Conservation (phyloP, 2,888 invertebrate species). For the Eupithecia tripunctaria region DNA sequence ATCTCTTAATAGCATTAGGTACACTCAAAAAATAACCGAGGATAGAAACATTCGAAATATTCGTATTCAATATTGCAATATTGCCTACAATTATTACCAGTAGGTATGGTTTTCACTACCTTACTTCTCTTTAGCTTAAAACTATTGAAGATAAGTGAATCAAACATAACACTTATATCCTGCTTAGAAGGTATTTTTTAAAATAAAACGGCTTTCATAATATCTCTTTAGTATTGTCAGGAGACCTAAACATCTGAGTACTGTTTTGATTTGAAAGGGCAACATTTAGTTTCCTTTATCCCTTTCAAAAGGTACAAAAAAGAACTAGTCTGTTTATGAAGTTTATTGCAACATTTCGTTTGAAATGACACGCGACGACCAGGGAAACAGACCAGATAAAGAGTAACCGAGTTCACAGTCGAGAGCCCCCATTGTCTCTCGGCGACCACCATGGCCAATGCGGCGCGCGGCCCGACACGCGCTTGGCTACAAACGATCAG, state of each 20-base stretch:
- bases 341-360: background rate
- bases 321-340: background rate
- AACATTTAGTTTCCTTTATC: background rate
- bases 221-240: too few relatives aligned
- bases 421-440: conserved; percentile 41
- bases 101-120: too few relatives aligned
- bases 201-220: too few relatives aligned
- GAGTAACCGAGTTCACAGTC: conserved; percentile 39
- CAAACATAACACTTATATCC: too few relatives aligned
- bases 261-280: background rate
- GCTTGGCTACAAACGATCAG: conserved; percentile 34
- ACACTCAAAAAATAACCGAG: too few relatives aligned
- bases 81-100: too few relatives aligned
- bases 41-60: too few relatives aligned
- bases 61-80: too few relatives aligned
- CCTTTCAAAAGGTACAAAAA: background rate
- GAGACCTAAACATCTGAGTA: background rate
- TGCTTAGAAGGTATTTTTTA: too few relatives aligned
- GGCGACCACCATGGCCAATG: conserved; percentile 35
- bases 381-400: conserved; percentile 29
- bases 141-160: too few relatives aligned
- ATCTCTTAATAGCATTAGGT: too few relatives aligned
- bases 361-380: conserved; percentile 23
- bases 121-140: too few relatives aligned
- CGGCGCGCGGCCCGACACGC: conserved; percentile 36